Conservation (phyloP, 1,140 invertebrate species). For the Drosophila nasuta region DNA sequence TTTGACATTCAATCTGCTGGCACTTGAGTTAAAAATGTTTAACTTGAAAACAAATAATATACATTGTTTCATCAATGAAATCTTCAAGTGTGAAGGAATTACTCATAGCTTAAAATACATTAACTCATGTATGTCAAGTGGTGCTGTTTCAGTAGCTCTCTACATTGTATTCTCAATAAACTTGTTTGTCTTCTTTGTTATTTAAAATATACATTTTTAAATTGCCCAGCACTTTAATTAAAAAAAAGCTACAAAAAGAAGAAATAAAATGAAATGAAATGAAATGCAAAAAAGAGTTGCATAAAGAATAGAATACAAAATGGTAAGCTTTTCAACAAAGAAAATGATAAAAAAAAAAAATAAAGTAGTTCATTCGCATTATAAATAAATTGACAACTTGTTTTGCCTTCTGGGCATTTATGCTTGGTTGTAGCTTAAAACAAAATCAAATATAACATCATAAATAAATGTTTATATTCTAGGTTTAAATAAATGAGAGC, state of each 20-base stretch:
- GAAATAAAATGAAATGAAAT: neutral
- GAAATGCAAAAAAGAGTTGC: too few relatives aligned
- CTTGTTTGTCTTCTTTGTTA: neutral
- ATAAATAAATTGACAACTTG: too few relatives aligned
- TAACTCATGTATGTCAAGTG: constrained; percentile 10
- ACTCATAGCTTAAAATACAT: constrained; percentile 8
- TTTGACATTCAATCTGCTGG: neutral
- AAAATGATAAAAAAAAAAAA: neutral
- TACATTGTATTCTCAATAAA: neutral
- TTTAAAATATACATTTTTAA: neutral
- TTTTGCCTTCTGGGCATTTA: too few relatives aligned
- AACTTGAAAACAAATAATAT: neutral
- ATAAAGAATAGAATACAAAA: neutral
- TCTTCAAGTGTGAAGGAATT: neutral
- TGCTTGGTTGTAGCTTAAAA: too few relatives aligned
- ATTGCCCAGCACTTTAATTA: neutral
- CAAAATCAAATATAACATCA: too few relatives aligned
- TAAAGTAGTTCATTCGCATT: too few relatives aligned
- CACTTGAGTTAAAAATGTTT: constrained; percentile 2
- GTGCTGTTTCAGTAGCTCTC: neutral
- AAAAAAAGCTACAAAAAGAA: neutral
- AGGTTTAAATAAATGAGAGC: too few relatives aligned
- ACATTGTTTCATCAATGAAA: constrained; percentile 2
- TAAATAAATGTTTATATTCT: too few relatives aligned
- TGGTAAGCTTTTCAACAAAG: neutral